These are phyloP conservation scores for Drosophila hawaiiensis DNA, from an alignment of 2,888 invertebrate species.

Conservation along the genomic window DNA sequence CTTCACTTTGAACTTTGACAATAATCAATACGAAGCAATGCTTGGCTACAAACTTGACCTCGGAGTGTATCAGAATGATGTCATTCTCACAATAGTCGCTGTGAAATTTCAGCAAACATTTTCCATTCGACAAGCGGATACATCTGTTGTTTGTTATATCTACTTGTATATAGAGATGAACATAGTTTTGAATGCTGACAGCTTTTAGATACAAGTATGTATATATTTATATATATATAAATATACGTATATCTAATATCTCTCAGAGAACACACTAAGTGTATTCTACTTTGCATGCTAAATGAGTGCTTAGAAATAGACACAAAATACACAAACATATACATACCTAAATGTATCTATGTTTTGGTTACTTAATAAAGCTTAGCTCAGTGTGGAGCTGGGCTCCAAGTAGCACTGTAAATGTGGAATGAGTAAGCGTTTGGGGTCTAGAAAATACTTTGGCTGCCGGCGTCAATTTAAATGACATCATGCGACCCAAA, in stretches of 20 bases:
- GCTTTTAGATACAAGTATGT: slow-evolving; percentile 14
- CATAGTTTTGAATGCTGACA: slow-evolving; percentile 12
- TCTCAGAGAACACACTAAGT: slow-evolving; percentile 23
- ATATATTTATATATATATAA: background rate
- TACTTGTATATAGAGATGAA: background rate
- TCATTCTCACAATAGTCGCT: slow-evolving; percentile 45
- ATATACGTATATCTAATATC: background rate
- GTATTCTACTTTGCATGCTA: slow-evolving; percentile 18
- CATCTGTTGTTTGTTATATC: slow-evolving; percentile 7
- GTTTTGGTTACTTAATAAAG: slow-evolving; percentile 7
- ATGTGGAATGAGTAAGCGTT: slow-evolving; percentile 22
- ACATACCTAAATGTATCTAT: slow-evolving; percentile 3
- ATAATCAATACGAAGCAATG: slow-evolving; percentile 56
- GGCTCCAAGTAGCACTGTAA: slow-evolving; percentile 3
- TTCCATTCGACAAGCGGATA: slow-evolving; percentile 29
- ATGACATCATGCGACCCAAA: slow-evolving; percentile 70
- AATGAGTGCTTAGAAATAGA: background rate
- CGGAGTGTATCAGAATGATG: slow-evolving; percentile 66
- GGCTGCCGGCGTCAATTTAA: slow-evolving; percentile 26
- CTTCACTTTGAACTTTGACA: slow-evolving; percentile 60
- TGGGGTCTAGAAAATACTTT: slow-evolving; percentile 29
- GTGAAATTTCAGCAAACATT: slow-evolving; percentile 43
- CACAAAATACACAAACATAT: background rate
- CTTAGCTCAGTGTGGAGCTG: slow-evolving; percentile 23
- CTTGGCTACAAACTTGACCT: slow-evolving; percentile 45